phyloP scores from a whole-genome alignment of 2,888 invertebrate genomes.

The Sepioteuthis lessoniana region DNA sequence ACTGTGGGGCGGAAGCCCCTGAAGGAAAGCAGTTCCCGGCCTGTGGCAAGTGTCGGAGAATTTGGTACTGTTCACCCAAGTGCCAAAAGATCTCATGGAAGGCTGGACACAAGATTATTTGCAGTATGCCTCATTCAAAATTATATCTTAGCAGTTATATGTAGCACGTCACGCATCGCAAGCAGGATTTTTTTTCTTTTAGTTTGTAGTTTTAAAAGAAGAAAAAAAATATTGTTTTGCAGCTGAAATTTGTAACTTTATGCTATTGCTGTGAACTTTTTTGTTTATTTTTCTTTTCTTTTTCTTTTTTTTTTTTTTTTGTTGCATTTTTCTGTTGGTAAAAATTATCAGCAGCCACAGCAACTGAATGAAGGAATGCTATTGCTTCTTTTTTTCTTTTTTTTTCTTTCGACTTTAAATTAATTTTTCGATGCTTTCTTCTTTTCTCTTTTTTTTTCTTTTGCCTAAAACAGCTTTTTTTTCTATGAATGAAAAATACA shows the following conservation, averaged over 20 bases:
- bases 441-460: neutral
- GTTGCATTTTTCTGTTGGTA: neutral
- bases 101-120: constrained; percentile 66
- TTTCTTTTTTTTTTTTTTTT: neutral
- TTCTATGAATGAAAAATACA: neutral
- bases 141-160: constrained; percentile 37
- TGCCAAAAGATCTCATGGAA: constrained; percentile 68
- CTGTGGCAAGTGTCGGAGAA: constrained; percentile 63
- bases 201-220: neutral
- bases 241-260: neutral
- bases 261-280: neutral
- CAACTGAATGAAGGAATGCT: neutral
- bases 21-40: constrained; percentile 55
- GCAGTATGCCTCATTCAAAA: constrained; percentile 61
- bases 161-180: neutral
- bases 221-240: neutral
- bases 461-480: neutral
- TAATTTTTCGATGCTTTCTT: neutral
- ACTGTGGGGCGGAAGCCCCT: constrained; percentile 58
- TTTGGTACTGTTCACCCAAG: constrained; percentile 64
- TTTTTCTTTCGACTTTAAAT: neutral
- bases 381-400: neutral
- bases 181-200: neutral
- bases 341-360: neutral
- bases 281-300: neutral